phyloP scores from a whole-genome alignment of 1,140 invertebrate genomes.

The roundworm (Caenorhabditis elegans) region DNA sequence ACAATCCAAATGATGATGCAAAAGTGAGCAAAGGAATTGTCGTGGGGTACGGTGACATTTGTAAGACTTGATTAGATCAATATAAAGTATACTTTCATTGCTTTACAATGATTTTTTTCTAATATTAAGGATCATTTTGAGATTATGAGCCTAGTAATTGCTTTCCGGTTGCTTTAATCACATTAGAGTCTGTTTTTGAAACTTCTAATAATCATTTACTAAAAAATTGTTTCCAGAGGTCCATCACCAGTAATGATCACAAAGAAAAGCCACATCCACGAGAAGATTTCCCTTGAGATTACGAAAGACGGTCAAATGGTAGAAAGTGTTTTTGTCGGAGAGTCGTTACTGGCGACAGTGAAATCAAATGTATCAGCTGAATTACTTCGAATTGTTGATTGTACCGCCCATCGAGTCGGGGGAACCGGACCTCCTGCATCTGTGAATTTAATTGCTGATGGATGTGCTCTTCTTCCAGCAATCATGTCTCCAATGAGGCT shows the following conservation, averaged over 20 bases:
- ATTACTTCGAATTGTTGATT: conserved; percentile 21
- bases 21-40: conserved; percentile 33
- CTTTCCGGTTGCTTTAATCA: too few relatives aligned
- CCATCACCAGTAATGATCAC: conserved; percentile 14
- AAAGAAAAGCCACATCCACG: not conserved
- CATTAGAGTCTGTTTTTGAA: too few relatives aligned
- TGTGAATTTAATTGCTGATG: conserved; percentile 35
- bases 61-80: too few relatives aligned
- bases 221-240: not conserved
- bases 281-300: conserved; percentile 22
- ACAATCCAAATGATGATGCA: conserved; percentile 14
- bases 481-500: conserved; percentile 39
- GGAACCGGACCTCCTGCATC: not conserved
- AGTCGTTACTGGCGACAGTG: not conserved
- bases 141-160: too few relatives aligned
- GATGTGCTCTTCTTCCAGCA: conserved; percentile 38
- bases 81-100: too few relatives aligned
- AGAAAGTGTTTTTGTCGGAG: conserved; percentile 22
- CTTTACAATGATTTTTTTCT: too few relatives aligned
- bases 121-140: too few relatives aligned
- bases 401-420: conserved; percentile 31
- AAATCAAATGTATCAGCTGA: conserved; percentile 24
- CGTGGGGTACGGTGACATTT: conserved; percentile 28
- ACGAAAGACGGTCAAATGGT: conserved; percentile 27
- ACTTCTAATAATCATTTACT: too few relatives aligned